These are phyloP conservation scores for Heteropelma amictum DNA, from an alignment of 2,888 invertebrate genomes.

Conservation along the genomic window DNA sequence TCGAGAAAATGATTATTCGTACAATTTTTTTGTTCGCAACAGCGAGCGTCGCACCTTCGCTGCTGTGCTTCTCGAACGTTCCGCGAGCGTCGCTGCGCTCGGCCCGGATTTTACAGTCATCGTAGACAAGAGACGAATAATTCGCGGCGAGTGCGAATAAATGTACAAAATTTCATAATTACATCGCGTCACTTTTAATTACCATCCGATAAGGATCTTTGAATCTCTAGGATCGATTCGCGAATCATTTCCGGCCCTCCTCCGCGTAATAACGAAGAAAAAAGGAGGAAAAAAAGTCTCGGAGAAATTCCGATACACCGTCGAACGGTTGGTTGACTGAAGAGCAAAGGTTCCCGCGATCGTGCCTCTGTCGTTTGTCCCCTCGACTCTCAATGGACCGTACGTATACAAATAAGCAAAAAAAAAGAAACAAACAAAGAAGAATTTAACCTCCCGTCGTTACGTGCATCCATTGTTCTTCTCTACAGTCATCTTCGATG, in stretches of 20 bases:
- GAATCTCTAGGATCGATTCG: too few relatives aligned
- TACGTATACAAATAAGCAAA: constrained; percentile 17
- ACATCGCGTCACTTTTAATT: too few relatives aligned
- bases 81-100: too few relatives aligned
- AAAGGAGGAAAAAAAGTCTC: background rate
- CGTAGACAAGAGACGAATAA: too few relatives aligned
- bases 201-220: too few relatives aligned
- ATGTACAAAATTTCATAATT: too few relatives aligned
- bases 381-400: constrained; percentile 28
- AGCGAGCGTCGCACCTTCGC: too few relatives aligned
- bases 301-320: constrained; percentile 1
- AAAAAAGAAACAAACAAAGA: too few relatives aligned
- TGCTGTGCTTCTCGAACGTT: too few relatives aligned
- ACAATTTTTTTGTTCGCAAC: constrained; percentile 36
- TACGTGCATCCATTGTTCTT: constrained; percentile 22
- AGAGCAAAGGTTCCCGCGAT: constrained; percentile 15
- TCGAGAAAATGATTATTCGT: constrained; percentile 27
- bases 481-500: background rate
- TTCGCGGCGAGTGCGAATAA: too few relatives aligned
- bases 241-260: too few relatives aligned
- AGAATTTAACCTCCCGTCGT: constrained; percentile 15
- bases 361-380: constrained; percentile 12
- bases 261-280: background rate
- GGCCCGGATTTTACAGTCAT: too few relatives aligned
- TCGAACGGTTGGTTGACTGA: constrained; percentile 36